Conservation (phyloP, 64 coral and sea anemone genomes). For the Dendrophyllia cribrosa region DNA sequence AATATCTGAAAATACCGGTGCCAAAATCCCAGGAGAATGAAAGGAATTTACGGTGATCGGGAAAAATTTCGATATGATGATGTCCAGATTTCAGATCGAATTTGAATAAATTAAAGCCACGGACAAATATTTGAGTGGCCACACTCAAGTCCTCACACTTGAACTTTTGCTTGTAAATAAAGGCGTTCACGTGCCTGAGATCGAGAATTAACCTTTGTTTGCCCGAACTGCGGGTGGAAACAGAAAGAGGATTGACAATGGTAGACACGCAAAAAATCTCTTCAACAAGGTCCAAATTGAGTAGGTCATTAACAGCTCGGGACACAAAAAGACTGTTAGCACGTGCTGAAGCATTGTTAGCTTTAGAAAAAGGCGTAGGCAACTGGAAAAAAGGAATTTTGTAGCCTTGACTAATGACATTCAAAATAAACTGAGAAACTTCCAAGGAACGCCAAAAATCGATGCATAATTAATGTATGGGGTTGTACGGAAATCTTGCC, state of each 20-base stretch:
- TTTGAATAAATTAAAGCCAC: background rate
- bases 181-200: constrained; percentile 27
- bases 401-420: background rate
- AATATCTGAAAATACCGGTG: constrained; percentile 17
- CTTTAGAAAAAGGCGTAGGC: background rate
- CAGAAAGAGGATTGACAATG: constrained; percentile 39
- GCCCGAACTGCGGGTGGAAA: background rate
- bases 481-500: background rate
- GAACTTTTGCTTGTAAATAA: constrained; percentile 39
- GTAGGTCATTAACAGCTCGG: constrained; percentile 7
- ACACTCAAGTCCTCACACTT: background rate
- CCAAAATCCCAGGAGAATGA: constrained; percentile 13
- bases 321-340: background rate
- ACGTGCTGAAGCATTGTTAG: constrained; percentile 7
- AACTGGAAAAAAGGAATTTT: constrained; percentile 30
- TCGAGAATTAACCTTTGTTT: constrained; percentile 39
- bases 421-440: constrained; percentile 17
- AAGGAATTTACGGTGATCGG: background rate
- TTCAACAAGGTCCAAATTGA: background rate
- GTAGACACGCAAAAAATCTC: background rate
- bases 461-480: too few relatives aligned
- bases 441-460: constrained; percentile 23
- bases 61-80: constrained; percentile 11
- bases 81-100: constrained; percentile 48
- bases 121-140: background rate